These are phyloP conservation scores for Drosophila virilis DNA, from an alignment of 1,140 invertebrate genomes.

Conservation along the genomic window DNA sequence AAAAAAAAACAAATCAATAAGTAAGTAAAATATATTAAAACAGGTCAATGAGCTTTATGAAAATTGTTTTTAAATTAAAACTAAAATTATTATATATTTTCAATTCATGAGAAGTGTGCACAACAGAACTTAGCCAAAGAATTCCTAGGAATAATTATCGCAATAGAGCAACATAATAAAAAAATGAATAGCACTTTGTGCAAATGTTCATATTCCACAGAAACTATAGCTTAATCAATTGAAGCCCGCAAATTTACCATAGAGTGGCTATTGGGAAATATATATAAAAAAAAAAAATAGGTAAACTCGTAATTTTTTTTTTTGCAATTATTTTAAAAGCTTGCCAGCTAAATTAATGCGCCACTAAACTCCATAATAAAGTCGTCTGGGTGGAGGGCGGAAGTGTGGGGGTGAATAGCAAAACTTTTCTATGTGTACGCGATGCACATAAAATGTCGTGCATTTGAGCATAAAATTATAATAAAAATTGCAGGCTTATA, in stretches of 20 bases:
- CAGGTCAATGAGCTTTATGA: too few species aligned
- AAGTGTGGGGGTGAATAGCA: conserved; percentile 8
- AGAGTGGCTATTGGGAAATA: conserved; percentile 3
- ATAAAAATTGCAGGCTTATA: conserved; percentile 68
- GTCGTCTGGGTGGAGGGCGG: conserved; percentile 15
- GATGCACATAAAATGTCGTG: conserved; percentile 46
- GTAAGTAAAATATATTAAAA: too few species aligned
- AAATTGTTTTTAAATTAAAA: too few species aligned
- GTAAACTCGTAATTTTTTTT: conserved; percentile 26
- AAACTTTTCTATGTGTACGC: conserved; percentile 42
- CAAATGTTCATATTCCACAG: not conserved
- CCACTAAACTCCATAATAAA: conserved; percentile 52
- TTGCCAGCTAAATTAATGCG: conserved; percentile 57
- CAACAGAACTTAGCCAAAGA: too few species aligned
- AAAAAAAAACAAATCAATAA: too few species aligned
- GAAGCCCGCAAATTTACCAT: not conserved
- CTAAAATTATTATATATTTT: too few species aligned
- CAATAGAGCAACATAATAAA: not conserved
- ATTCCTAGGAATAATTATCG: not conserved
- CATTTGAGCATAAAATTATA: conserved; percentile 78
- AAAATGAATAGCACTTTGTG: not conserved
- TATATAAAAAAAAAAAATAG: conserved; percentile 20
- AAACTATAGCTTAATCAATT: conserved; percentile 1
- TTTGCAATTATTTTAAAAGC: conserved; percentile 77
- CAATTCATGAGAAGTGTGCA: too few species aligned